A percentile compares a stretch with the other conserved stretches of the same genome.
Evolutionary conservation across 2,888 invertebrate species (phyloP).

Genomic region (Drosophila picticornis): DNA sequence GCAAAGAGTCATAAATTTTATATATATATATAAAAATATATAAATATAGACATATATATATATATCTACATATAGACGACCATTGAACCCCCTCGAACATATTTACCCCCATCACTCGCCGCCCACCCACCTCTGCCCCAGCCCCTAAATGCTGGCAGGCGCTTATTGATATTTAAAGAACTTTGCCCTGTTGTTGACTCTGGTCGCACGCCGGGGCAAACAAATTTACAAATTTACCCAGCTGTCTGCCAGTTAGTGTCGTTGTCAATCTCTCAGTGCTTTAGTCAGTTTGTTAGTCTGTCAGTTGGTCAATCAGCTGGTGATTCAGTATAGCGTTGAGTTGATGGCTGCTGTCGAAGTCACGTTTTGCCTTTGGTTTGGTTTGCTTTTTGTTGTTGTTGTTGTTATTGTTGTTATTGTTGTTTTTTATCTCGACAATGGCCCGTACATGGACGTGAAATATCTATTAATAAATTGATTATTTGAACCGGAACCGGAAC

Average conservation of each 20-base stretch:
- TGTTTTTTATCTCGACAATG: neutral
- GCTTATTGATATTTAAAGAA: slow-evolving; percentile 51
- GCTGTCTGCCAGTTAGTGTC: neutral
- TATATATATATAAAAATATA: neutral
- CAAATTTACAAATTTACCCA: slow-evolving; percentile 60
- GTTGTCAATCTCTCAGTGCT: slow-evolving; percentile 3
- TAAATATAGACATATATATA: neutral
- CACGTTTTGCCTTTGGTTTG: slow-evolving; percentile 57
- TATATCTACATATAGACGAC: neutral
- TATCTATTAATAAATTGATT: neutral
- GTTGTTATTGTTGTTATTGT: neutral
- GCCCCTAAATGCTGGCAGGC: neutral
- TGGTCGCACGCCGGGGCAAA: slow-evolving; percentile 51
- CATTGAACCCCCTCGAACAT: slow-evolving; percentile 24
- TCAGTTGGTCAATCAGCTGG: slow-evolving; percentile 10
- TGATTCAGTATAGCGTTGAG: slow-evolving; percentile 33
- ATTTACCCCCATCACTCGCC: neutral
- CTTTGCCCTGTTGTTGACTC: slow-evolving; percentile 62
- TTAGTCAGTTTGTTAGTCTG: slow-evolving; percentile 2
- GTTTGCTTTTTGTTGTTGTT: neutral
- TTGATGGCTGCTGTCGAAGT: slow-evolving; percentile 64
- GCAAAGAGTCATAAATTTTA: neutral
- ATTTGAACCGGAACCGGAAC: neutral
- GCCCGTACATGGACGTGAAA: neutral
- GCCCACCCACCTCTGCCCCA: no score